These are phyloP conservation scores for Patella vulgata DNA, from an alignment of 1,140 invertebrate species.

Conservation along the genomic window DNA sequence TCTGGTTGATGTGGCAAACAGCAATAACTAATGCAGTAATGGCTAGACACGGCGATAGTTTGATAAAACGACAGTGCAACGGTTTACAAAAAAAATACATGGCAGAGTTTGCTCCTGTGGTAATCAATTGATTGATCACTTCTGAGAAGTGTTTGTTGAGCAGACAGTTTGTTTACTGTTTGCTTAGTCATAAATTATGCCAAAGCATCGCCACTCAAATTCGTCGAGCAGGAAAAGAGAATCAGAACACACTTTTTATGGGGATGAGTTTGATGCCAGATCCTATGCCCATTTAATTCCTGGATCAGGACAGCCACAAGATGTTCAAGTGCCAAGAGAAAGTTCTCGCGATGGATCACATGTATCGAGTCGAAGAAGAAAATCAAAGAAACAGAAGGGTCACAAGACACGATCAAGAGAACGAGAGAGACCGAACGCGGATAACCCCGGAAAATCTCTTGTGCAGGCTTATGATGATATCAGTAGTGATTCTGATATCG, in stretches of 20 bases:
- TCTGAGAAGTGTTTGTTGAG: too few species aligned
- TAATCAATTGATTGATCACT: too few species aligned
- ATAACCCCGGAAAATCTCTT: constrained; percentile 32
- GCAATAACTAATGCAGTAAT: too few species aligned
- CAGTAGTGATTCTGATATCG: constrained; percentile 53
- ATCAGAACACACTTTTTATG: constrained; percentile 25
- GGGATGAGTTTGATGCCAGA: constrained; percentile 58
- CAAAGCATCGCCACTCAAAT: too few species aligned
- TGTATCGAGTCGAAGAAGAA: constrained; percentile 11
- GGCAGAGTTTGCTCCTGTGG: too few species aligned
- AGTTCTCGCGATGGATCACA: constrained; percentile 9
- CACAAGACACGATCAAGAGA: neutral
- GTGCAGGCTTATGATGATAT: constrained; percentile 61
- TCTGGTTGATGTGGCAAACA: too few species aligned
- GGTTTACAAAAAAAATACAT: too few species aligned
- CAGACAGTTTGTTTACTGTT: too few species aligned
- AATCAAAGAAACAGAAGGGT: neutral
- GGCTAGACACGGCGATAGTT: too few species aligned
- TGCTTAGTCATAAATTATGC: too few species aligned
- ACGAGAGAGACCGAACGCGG: too few species aligned
- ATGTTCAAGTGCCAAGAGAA: constrained; percentile 2
- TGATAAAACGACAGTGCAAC: too few species aligned
- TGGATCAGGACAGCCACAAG: constrained; percentile 18
- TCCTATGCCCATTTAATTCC: constrained; percentile 53
- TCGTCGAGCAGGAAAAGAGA: constrained; percentile 32